These are phyloP conservation scores for Empis livida DNA, from an alignment of 2,888 invertebrate species.

Conservation along the genomic window DNA sequence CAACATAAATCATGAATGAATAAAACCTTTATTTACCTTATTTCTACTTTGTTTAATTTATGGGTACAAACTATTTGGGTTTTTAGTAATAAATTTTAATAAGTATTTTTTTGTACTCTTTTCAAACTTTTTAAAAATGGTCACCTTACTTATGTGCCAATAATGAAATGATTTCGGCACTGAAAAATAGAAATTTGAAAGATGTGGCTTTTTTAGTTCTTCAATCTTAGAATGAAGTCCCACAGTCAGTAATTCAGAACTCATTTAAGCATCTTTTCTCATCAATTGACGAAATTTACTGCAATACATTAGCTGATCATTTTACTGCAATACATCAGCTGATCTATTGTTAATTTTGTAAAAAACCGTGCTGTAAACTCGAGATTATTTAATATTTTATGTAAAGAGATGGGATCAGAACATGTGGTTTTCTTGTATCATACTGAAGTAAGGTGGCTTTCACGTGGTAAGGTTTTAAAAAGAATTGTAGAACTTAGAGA, in stretches of 20 bases:
- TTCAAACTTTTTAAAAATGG: neutral
- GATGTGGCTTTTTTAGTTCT: neutral
- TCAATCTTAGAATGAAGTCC: neutral
- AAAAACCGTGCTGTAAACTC: neutral
- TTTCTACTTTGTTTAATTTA: neutral
- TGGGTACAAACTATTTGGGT: neutral
- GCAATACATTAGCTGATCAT: neutral
- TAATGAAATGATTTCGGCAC: neutral
- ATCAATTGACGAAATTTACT: neutral
- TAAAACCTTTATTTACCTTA: no score
- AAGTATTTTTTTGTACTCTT: neutral
- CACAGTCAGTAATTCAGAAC: neutral
- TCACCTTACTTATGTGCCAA: neutral
- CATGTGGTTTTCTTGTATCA: neutral
- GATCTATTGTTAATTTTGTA: slow-evolving; percentile 2
- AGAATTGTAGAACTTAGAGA: slow-evolving; percentile 1
- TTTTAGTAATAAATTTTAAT: neutral
- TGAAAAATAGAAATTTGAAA: neutral
- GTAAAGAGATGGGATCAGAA: neutral
- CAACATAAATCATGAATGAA: no score
- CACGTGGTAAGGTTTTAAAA: neutral
- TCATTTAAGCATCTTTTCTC: neutral
- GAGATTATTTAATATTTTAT: slow-evolving; percentile 1
- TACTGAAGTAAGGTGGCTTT: neutral
- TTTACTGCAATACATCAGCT: neutral